Evolutionary conservation across 2,113 vertebrate genomes (phyloP).

Genomic region (Chaenocephalus aceratus): DNA sequence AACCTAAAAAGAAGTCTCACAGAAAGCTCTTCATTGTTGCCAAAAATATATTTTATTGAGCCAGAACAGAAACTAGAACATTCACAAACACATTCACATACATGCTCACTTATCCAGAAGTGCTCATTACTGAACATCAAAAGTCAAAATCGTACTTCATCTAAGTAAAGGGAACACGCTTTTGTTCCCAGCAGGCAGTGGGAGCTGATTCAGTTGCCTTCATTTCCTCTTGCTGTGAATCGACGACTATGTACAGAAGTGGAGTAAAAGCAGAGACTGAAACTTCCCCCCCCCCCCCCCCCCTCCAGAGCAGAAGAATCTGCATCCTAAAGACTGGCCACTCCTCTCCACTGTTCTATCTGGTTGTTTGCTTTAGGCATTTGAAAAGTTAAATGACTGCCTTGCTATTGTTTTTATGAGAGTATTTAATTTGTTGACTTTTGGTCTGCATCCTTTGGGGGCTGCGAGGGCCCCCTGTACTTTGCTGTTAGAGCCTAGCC

Average conservation of each 20-base stretch:
- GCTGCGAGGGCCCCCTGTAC: conserved; percentile 53
- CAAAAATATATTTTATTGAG: conserved; percentile 86
- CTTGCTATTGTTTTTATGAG: conserved; percentile 72
- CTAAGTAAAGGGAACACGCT: conserved; percentile 72
- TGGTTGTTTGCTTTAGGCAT: conserved; percentile 74
- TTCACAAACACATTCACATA: conserved; percentile 51
- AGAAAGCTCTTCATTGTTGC: conserved; percentile 85
- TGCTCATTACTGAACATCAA: conserved; percentile 83
- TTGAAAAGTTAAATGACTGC: conserved; percentile 74
- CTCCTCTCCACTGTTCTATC: conserved; percentile 56
- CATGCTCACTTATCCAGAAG: conserved; percentile 72
- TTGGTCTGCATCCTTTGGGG: conserved; percentile 62
- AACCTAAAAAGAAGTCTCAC: conserved; percentile 73
- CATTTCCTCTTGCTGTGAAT: conserved; percentile 74
- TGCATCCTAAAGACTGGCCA: conserved; percentile 60
- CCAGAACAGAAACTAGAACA: conserved; percentile 83
- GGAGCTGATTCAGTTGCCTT: conserved; percentile 83
- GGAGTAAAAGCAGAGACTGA: conserved; percentile 66
- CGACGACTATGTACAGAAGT: conserved; percentile 71
- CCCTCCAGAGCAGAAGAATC: conserved; percentile 46
- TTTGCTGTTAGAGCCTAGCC: conserved; percentile 75
- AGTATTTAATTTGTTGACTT: conserved; percentile 73
- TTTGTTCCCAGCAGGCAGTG: conserved; percentile 70
- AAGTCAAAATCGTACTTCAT: conserved; percentile 72
- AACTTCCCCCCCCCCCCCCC: conserved; percentile 10